A percentile compares a stretch with the other conserved stretches of the same genome.
phyloP scores from a whole-genome alignment of 1,140 invertebrate genomes.

The Drosophila sulfurigaster region DNA sequence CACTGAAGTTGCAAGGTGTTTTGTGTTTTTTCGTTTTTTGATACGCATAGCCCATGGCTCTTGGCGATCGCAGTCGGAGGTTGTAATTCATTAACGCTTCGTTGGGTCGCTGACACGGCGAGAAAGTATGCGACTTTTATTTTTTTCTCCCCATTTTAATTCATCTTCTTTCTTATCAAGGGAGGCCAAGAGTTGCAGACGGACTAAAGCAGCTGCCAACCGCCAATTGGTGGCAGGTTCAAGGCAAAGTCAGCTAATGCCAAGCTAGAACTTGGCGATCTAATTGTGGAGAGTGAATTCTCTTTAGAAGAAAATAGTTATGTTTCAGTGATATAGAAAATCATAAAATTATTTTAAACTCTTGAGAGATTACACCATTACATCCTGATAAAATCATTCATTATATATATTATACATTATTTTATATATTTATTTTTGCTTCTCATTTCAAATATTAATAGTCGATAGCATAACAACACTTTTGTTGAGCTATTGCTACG shows the following conservation, averaged over 20 bases:
- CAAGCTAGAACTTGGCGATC: background rate
- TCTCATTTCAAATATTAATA: no score
- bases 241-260: slow-evolving; percentile 20
- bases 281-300: background rate
- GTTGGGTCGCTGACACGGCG: slow-evolving; percentile 63
- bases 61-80: slow-evolving; percentile 68
- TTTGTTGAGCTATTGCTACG: no score
- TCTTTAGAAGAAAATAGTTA: no score
- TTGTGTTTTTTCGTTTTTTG: slow-evolving; percentile 55
- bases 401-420: no score
- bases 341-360: no score
- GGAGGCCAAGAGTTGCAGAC: background rate
- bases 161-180: slow-evolving; percentile 21
- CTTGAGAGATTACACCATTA: no score
- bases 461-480: no score
- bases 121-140: slow-evolving; percentile 76
- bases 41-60: slow-evolving; percentile 41
- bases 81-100: slow-evolving; percentile 82
- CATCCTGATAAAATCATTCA: no score
- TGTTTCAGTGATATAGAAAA: no score
- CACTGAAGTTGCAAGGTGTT: slow-evolving; percentile 64
- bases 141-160: background rate
- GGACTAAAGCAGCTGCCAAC: slow-evolving; percentile 53
- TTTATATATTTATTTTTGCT: no score
- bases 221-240: slow-evolving; percentile 52